phyloP scores from a whole-genome alignment of 1,140 invertebrate genomes.

The Sycobia sp. region DNA sequence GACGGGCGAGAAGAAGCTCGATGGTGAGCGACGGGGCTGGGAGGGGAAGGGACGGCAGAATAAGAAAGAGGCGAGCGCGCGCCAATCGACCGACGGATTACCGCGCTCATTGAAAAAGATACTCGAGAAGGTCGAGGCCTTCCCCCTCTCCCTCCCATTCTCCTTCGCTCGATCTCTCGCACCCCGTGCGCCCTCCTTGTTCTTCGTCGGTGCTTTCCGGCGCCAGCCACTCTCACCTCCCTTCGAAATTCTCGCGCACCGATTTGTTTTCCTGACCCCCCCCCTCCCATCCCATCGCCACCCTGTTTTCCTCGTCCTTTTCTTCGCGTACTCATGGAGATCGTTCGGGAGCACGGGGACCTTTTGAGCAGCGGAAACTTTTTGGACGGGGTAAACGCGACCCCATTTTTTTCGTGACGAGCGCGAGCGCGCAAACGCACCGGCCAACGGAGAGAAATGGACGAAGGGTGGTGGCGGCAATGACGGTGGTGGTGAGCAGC shows the following conservation, averaged over 20 bases:
- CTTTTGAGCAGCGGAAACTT: too few species aligned
- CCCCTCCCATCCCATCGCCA: too few species aligned
- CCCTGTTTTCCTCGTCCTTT: too few species aligned
- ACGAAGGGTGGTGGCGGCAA: neutral
- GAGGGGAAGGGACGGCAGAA: constrained; percentile 7
- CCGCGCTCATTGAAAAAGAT: constrained; percentile 52
- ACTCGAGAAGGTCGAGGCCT: constrained; percentile 25
- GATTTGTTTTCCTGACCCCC: constrained; percentile 3
- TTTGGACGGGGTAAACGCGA: too few species aligned
- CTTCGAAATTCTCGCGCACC: too few species aligned
- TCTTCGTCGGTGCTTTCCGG: too few species aligned
- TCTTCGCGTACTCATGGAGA: too few species aligned
- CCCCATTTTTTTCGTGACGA: too few species aligned
- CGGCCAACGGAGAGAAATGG: neutral
- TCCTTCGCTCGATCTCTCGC: neutral
- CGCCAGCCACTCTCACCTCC: too few species aligned
- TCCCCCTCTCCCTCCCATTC: neutral
- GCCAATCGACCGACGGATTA: constrained; percentile 53
- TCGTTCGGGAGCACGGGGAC: too few species aligned
- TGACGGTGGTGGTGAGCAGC: too few species aligned
- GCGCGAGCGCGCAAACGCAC: neutral
- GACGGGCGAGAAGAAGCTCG: constrained; percentile 3
- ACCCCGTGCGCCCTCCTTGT: too few species aligned
- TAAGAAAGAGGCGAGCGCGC: constrained; percentile 36
- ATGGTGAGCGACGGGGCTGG: neutral